A percentile compares a stretch with the other conserved stretches of the same genome.
phyloP scores from a whole-genome alignment of 2,113 vertebrate species.

The Phyllopteryx taeniolatus region DNA sequence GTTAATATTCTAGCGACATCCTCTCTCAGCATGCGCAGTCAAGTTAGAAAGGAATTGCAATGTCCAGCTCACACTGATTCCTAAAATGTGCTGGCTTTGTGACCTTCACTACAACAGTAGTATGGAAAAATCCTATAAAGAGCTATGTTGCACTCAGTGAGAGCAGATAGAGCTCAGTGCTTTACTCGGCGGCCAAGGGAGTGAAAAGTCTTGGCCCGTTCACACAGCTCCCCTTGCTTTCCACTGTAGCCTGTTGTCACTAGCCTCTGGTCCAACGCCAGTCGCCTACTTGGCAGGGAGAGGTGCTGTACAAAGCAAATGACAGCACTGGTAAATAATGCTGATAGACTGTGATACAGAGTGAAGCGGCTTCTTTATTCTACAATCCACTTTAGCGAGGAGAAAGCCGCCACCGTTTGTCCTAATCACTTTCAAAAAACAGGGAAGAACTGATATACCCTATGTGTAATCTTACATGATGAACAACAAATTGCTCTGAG shows the following conservation, averaged over 20 bases:
- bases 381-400: constrained; percentile 59
- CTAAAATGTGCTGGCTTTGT: constrained; percentile 30
- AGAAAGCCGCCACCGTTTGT: constrained; percentile 43
- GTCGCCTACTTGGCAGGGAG: constrained; percentile 77
- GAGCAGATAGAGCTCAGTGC: constrained; percentile 57
- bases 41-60: constrained; percentile 4
- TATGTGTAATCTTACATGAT: constrained; percentile 61
- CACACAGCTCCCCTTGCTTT: constrained; percentile 69
- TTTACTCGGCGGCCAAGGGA: constrained; percentile 58
- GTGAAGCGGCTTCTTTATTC: constrained; percentile 70
- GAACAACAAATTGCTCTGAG: constrained; percentile 54
- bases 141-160: constrained; percentile 42
- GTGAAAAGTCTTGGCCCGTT: constrained; percentile 74
- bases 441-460: constrained; percentile 31
- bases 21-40: neutral
- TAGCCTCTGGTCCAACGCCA: constrained; percentile 75
- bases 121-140: constrained; percentile 42
- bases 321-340: constrained; percentile 75
- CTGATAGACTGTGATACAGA: constrained; percentile 73
- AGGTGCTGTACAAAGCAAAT: constrained; percentile 75
- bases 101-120: constrained; percentile 28
- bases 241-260: constrained; percentile 77
- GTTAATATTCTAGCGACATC: neutral
- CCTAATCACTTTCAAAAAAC: constrained; percentile 38
- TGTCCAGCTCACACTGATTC: constrained; percentile 18